Evolutionary conservation across 92 coral and sea anemone species (phyloP).

Genomic region (Parazoanthus swiftii): DNA sequence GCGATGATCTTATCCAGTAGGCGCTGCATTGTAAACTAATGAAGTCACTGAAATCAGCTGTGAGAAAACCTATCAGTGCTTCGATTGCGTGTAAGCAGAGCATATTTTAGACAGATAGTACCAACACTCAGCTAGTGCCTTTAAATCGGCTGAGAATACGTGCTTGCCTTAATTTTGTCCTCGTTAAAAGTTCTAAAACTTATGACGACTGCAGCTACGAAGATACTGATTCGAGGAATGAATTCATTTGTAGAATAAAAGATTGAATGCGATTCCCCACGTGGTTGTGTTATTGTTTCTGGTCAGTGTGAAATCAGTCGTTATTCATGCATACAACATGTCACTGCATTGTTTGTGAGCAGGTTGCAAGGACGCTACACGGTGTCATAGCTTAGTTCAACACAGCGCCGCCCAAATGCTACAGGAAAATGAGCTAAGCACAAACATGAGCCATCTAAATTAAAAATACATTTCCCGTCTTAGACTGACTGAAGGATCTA

Average conservation of each 20-base stretch:
- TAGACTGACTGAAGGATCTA: background rate
- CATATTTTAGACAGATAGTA: background rate
- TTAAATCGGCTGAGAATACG: background rate
- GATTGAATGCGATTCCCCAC: background rate
- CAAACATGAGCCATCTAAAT: background rate
- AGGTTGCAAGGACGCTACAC: background rate
- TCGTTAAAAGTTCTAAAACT: background rate
- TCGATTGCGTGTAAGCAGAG: background rate
- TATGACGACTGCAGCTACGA: background rate
- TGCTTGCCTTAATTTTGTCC: background rate
- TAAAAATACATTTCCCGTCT: background rate
- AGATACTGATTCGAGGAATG: background rate
- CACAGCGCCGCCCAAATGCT: slow-evolving; percentile 27
- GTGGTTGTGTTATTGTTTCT: background rate
- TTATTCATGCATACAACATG: slow-evolving; percentile 37
- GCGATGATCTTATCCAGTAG: background rate
- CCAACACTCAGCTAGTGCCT: background rate
- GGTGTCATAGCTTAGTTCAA: slow-evolving; percentile 3
- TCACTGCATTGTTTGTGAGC: background rate
- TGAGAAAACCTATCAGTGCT: background rate
- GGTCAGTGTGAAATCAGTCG: slow-evolving; percentile 11
- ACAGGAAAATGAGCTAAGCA: background rate
- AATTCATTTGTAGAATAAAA: background rate
- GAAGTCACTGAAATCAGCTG: slow-evolving; percentile 28
- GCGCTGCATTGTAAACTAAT: background rate